Evolutionary conservation across 2,888 invertebrate genomes (phyloP).

Genomic region (Chymomyza fuscimana): DNA sequence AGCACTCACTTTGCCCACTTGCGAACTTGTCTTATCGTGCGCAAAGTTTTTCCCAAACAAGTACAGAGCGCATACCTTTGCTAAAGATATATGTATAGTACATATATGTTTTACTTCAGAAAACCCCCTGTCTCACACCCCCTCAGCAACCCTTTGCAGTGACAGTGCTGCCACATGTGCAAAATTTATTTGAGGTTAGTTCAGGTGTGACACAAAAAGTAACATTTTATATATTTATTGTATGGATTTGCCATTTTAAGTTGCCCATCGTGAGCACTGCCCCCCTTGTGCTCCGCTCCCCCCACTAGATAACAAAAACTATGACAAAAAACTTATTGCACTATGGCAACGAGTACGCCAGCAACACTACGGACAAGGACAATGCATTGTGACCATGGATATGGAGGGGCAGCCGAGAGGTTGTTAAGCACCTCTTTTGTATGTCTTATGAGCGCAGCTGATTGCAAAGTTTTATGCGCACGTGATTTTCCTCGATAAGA

Average conservation of each 20-base stretch:
- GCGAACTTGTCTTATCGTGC: constrained; percentile 18
- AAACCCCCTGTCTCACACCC: too few relatives aligned
- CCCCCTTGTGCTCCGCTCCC: constrained; percentile 34
- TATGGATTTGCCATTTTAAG: constrained; percentile 73
- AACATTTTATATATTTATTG: constrained; percentile 74
- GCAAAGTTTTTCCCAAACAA: constrained; percentile 6
- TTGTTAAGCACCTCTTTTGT: constrained; percentile 65
- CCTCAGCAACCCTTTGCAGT: neutral
- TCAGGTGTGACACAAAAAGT: constrained; percentile 71
- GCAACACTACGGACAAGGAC: neutral
- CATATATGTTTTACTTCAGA: constrained; percentile 1
- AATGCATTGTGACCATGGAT: neutral
- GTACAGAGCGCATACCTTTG: constrained; percentile 9
- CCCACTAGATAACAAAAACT: constrained; percentile 55
- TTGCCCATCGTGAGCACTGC: constrained; percentile 25
- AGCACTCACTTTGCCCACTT: neutral
- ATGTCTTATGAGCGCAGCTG: constrained; percentile 40
- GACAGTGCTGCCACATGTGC: constrained; percentile 51
- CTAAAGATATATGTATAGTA: constrained; percentile 33
- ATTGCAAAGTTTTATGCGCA: constrained; percentile 73
- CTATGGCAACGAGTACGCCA: constrained; percentile 24
- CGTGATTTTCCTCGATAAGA: constrained; percentile 56
- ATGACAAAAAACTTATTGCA: constrained; percentile 65
- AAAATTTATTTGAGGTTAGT: constrained; percentile 75
- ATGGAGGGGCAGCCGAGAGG: constrained; percentile 47